Evolutionary conservation across 2,113 vertebrate species (phyloP).

Genomic region (Sinocyclocheilus rhinocerous): DNA sequence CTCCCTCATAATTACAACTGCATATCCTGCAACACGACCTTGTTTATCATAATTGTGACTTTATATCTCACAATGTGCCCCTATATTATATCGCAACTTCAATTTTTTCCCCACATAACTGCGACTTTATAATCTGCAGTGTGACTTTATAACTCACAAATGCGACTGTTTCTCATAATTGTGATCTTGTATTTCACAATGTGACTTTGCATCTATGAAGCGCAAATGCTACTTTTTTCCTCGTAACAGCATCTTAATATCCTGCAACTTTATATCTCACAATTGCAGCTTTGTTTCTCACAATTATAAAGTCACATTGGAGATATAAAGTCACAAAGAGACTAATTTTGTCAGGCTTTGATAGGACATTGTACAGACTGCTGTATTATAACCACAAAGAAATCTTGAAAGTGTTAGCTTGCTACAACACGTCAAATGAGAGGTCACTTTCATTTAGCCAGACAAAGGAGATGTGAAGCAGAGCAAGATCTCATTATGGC

Average conservation of each 20-base stretch:
- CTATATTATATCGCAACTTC: background rate
- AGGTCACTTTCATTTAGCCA: constrained; percentile 8
- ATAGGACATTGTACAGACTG: background rate
- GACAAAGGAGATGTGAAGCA: constrained; percentile 13
- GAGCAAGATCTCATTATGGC: constrained; percentile 23
- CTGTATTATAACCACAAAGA: background rate
- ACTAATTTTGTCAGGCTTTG: background rate
- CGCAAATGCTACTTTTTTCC: background rate
- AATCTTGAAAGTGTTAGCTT: background rate
- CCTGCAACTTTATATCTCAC: background rate
- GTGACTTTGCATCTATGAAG: background rate
- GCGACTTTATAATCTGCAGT: background rate
- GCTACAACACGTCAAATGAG: background rate
- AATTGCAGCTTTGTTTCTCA: background rate
- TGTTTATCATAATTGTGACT: background rate
- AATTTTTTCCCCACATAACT: background rate
- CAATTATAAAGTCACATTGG: background rate
- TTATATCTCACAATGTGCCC: background rate
- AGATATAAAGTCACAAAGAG: background rate
- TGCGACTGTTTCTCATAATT: background rate
- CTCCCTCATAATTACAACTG: no score
- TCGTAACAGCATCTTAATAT: background rate
- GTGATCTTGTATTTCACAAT: background rate
- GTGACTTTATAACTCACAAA: background rate
- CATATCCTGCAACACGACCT: background rate